These are phyloP conservation scores for Rugalucina vietnamica DNA, from an alignment of 2,888 invertebrate species.

Conservation along the genomic window DNA sequence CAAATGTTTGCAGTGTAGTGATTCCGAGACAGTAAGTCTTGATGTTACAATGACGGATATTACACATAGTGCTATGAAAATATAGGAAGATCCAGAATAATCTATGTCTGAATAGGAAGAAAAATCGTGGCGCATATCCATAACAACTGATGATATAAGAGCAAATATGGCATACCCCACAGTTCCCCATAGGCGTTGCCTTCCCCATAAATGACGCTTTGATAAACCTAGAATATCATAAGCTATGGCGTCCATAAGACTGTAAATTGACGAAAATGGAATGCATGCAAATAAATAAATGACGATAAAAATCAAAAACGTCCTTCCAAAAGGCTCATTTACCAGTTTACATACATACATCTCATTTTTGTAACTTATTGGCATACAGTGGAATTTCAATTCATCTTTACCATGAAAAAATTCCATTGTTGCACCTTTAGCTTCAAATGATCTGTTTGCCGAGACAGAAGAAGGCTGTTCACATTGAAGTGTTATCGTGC, in stretches of 20 bases:
- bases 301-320: slow-evolving; percentile 92
- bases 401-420: too few relatives aligned
- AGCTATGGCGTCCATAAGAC: slow-evolving; percentile 94
- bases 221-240: slow-evolving; percentile 92
- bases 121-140: slow-evolving; percentile 60
- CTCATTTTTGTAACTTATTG: too few relatives aligned
- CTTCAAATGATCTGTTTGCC: too few relatives aligned
- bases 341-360: too few relatives aligned
- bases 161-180: slow-evolving; percentile 89
- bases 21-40: slow-evolving; percentile 66
- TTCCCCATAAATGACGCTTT: slow-evolving; percentile 88
- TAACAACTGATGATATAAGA: slow-evolving; percentile 74
- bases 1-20: slow-evolving; percentile 82
- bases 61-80: slow-evolving; percentile 87
- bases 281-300: slow-evolving; percentile 92
- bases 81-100: slow-evolving; percentile 73
- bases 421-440: too few relatives aligned
- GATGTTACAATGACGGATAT: slow-evolving; percentile 90
- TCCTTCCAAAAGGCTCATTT: slow-evolving; percentile 33
- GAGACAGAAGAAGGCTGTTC: too few relatives aligned
- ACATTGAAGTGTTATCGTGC: too few relatives aligned
- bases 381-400: too few relatives aligned
- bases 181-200: slow-evolving; percentile 94
- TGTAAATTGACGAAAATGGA: slow-evolving; percentile 92
- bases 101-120: slow-evolving; percentile 31